phyloP scores from a whole-genome alignment of 1,140 invertebrate genomes.

The Ganaspis sp. region DNA sequence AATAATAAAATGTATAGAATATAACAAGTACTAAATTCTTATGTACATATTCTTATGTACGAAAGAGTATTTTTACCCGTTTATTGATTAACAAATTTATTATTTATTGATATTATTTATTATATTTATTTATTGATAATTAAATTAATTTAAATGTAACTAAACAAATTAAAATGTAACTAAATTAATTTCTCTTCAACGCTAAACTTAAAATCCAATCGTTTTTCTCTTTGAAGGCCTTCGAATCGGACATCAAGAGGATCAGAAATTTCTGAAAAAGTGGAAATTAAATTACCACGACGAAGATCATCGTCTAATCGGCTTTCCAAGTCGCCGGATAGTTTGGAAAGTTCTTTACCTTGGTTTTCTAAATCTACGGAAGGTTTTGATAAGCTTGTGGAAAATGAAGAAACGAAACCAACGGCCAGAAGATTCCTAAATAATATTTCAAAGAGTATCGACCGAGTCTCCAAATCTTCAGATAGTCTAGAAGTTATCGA shows the following conservation, averaged over 20 bases:
- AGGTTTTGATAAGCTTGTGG: conserved; percentile 60
- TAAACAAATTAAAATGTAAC: too few species aligned
- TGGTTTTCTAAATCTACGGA: conserved; percentile 70
- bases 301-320: conserved; percentile 60
- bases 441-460: conserved; percentile 61
- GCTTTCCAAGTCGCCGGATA: conserved; percentile 69
- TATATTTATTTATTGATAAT: too few species aligned
- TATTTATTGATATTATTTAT: too few species aligned
- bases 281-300: conserved; percentile 57
- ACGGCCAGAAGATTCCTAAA: conserved; percentile 53
- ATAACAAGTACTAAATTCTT: too few species aligned
- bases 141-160: too few species aligned
- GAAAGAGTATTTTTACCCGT: too few species aligned
- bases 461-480: conserved; percentile 67
- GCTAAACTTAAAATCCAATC: too few species aligned
- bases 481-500: conserved; percentile 68
- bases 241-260: conserved; percentile 60
- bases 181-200: conserved; percentile 36
- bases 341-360: conserved; percentile 57
- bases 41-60: too few species aligned
- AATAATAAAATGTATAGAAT: too few species aligned
- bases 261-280: conserved; percentile 62
- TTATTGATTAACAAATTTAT: too few species aligned
- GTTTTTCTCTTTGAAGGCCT: conserved; percentile 38
- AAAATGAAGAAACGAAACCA: conserved; percentile 59